A percentile compares a stretch with the other conserved stretches of the same genome.
Evolutionary conservation across 2,888 invertebrate genomes (phyloP).

Genomic region (Synergus itoensis): DNA sequence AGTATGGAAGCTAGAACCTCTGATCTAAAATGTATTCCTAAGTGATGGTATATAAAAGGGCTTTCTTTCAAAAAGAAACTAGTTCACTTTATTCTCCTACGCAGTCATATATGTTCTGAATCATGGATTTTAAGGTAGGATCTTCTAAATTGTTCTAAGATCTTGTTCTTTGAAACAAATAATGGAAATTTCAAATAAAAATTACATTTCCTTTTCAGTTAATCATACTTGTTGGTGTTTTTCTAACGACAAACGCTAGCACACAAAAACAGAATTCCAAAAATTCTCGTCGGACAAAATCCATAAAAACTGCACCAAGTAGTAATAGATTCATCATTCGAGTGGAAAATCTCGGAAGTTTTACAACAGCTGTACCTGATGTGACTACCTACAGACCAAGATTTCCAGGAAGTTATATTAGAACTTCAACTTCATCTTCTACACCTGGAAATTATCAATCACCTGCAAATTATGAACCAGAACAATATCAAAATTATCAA

Average conservation of each 20-base stretch:
- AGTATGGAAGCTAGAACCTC: constrained; percentile 2
- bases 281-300: not conserved
- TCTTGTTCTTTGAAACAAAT: too few species aligned
- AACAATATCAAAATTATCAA: constrained; percentile 8
- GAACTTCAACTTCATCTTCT: not conserved
- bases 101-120: not conserved
- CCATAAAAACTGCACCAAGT: not conserved
- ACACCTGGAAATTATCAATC: not conserved
- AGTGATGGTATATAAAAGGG: constrained; percentile 17
- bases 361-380: not conserved
- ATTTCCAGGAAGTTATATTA: not conserved
- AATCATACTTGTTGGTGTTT: not conserved
- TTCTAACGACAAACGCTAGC: not conserved
- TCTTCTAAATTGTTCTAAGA: too few species aligned
- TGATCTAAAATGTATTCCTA: not conserved
- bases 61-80: constrained; percentile 17
- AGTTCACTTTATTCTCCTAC: constrained; percentile 23
- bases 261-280: not conserved
- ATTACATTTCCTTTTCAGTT: constrained; percentile 10
- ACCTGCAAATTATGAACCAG: not conserved
- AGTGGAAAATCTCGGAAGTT: not conserved
- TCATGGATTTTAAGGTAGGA: constrained; percentile 15
- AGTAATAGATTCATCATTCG: not conserved
- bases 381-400: not conserved
- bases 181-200: not conserved